Conservation (phyloP, 2,113 vertebrate species). For the Ailurus styani region DNA sequence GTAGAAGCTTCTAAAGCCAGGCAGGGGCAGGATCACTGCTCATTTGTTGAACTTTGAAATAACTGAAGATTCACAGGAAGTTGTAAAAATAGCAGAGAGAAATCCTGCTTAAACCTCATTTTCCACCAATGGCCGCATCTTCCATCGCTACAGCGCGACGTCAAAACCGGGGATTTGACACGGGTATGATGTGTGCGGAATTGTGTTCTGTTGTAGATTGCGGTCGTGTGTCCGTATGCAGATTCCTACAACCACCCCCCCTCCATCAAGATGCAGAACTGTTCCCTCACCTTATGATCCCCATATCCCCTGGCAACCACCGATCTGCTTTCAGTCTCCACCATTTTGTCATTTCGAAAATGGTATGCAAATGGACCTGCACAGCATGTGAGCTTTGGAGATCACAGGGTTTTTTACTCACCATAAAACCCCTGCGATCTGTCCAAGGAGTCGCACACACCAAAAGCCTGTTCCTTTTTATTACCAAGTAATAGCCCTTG, state of each 20-base stretch:
- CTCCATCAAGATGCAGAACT: neutral
- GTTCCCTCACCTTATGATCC: neutral
- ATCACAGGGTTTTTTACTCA: neutral
- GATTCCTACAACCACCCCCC: neutral
- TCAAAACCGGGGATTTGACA: neutral
- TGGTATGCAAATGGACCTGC: neutral
- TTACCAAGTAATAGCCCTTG: neutral
- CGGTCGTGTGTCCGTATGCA: no score
- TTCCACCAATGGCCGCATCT: neutral
- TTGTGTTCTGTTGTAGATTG: neutral
- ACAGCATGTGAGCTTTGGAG: neutral
- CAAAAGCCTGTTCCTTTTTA: neutral
- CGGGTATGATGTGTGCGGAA: accelerated
- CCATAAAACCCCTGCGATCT: neutral
- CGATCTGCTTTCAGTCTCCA: neutral
- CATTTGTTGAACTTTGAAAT: neutral
- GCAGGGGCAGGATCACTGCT: neutral
- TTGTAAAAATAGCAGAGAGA: neutral
- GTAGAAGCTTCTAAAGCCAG: neutral
- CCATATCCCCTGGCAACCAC: neutral
- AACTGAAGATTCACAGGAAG: neutral
- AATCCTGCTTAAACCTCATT: neutral
- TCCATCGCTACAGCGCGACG: no score
- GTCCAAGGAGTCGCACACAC: neutral
- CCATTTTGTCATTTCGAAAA: neutral